Base-by-base conservation (phyloP, 2,888 invertebrate species). In the Coecobrya sp. region DNA sequence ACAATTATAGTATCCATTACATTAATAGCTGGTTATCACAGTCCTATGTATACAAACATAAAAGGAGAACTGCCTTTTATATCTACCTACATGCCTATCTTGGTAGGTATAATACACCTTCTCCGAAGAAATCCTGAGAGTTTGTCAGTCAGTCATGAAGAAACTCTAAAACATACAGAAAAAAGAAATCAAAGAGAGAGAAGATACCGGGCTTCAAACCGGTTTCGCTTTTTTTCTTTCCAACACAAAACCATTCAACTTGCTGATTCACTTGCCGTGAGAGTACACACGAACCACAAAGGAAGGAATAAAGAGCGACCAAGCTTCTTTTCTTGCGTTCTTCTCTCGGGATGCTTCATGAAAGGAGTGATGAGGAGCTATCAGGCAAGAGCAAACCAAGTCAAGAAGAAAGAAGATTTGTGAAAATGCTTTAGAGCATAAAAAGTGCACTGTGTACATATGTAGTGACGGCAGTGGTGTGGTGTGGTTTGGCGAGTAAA, bases 171-270 rank as follows among this genome's bases (percentile, higher is more conserved):
- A 73, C 19, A 45, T 45, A 42, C 19, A 68, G 10, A 42, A 45
- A 65, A 89, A 85, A n/a, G 68, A 89, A 89, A 89, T 87, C 84
- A 49, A 49, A 25, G 22, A 13, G 49, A 49, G 76, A 10, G 55
- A 68, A 68, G n/a, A 65, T 36, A 30, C 73, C n/a, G n/a, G 42
- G 76, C 27, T 85, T 11, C 89, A 90, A 94, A 94, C 94, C 94
- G 94, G 94, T 94, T 94, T 89, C 25, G 11, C 25, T 55, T 49
- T 70, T 70, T 76, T 25, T 65, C 62, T 49, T 52, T 81, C 19
- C 70, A 86, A 13, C 30, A 30, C 36, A 55, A 8, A 45, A 45
- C 27, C 45, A 30, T 16, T 52, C 81, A 81, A 55, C 62, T 36
- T 59, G 27, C 52, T 25, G 82, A 82, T 55, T 82, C 82, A 85